Conservation (phyloP, 2,797 vertebrate species). For the Gambusia yucatana region DNA sequence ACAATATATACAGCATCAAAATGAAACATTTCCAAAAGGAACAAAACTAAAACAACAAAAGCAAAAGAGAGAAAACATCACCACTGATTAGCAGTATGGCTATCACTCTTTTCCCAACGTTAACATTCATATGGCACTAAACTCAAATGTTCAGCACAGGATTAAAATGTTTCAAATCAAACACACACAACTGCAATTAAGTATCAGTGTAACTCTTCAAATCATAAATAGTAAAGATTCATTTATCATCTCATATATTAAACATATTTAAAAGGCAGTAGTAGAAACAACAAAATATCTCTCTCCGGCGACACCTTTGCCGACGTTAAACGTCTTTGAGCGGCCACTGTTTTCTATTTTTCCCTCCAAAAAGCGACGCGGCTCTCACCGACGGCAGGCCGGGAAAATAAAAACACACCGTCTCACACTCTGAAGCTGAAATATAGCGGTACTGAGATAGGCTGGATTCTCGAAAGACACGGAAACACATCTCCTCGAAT, state of each 20-base stretch:
- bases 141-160: conserved; percentile 42
- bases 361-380: conserved; percentile 41
- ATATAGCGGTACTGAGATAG: conserved; percentile 40
- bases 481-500: conserved; percentile 38
- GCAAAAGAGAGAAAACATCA: conserved; percentile 29
- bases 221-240: conserved; percentile 38
- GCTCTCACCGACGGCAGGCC: conserved; percentile 43
- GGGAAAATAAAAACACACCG: conserved; percentile 17
- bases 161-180: conserved; percentile 38
- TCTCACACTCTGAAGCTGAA: conserved; percentile 50
- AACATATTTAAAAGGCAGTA: conserved; percentile 42
- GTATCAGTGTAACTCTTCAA: conserved; percentile 34
- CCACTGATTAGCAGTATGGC: conserved; percentile 42
- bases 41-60: not conserved
- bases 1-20: conserved; percentile 65
- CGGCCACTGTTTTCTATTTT: conserved; percentile 40
- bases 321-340: conserved; percentile 14
- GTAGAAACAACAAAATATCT: conserved; percentile 28
- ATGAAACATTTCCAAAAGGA: conserved; percentile 37
- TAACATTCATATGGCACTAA: conserved; percentile 51
- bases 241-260: conserved; percentile 25
- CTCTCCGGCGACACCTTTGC: conserved; percentile 32
- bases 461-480: conserved; percentile 59
- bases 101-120: conserved; percentile 30
- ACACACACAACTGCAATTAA: conserved; percentile 36